Evolutionary conservation across 2,888 invertebrate species (phyloP).

Genomic region (Leptopilina drosophilae): DNA sequence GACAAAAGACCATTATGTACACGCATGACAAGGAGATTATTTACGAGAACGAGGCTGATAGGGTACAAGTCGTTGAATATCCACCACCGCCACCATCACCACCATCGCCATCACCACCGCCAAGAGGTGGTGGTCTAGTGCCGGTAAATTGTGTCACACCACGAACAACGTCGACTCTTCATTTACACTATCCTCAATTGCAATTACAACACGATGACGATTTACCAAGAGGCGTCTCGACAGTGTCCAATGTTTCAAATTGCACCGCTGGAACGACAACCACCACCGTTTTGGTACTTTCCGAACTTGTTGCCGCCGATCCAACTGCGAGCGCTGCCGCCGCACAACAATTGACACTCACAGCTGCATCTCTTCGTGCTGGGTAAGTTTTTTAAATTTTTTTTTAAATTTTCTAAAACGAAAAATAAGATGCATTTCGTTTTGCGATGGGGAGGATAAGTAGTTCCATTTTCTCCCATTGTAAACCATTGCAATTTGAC

Average conservation of each 20-base stretch:
- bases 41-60: slow-evolving; percentile 86
- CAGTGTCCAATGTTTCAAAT: slow-evolving; percentile 62
- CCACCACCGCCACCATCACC: slow-evolving; percentile 75
- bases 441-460: neutral
- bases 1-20: slow-evolving; percentile 90
- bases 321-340: slow-evolving; percentile 73
- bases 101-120: slow-evolving; percentile 77
- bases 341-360: slow-evolving; percentile 68
- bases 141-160: slow-evolving; percentile 78
- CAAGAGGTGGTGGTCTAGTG: slow-evolving; percentile 78
- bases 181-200: slow-evolving; percentile 79
- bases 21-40: slow-evolving; percentile 89
- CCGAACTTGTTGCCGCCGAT: slow-evolving; percentile 86
- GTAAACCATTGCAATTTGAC: neutral
- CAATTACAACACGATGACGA: slow-evolving; percentile 79
- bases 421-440: neutral
- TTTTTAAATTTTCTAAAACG: too few species aligned
- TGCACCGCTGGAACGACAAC: slow-evolving; percentile 75
- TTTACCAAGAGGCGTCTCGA: slow-evolving; percentile 73
- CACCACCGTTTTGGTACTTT: slow-evolving; percentile 85
- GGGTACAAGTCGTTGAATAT: slow-evolving; percentile 75
- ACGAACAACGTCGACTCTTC: slow-evolving; percentile 77
- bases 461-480: neutral
- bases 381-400: slow-evolving; percentile 66
- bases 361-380: slow-evolving; percentile 68